phyloP scores from a whole-genome alignment of 2,888 invertebrate species.

The Abrostola triplasia region DNA sequence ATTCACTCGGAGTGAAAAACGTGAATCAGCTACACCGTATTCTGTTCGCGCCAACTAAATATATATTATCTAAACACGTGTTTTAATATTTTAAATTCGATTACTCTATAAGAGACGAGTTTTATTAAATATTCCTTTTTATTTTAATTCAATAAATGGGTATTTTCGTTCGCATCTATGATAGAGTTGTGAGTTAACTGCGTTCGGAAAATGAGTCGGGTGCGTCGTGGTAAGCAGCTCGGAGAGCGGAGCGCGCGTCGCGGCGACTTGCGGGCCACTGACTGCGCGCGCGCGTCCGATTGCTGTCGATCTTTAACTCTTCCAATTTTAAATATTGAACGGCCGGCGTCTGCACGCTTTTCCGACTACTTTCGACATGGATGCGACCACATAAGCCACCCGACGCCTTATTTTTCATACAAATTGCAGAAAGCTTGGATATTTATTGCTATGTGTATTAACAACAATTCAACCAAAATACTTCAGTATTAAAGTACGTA shows the following conservation, averaged over 20 bases:
- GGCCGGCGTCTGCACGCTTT: constrained; percentile 70
- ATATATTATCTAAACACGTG: constrained; percentile 74
- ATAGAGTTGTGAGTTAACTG: constrained; percentile 58
- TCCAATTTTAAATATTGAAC: constrained; percentile 82
- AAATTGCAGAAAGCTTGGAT: constrained; percentile 32
- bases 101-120: constrained; percentile 50
- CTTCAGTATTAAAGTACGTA: not conserved
- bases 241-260: constrained; percentile 79
- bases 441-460: not conserved
- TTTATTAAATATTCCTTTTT: constrained; percentile 64
- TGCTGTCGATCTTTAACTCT: constrained; percentile 72
- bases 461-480: not conserved
- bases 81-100: constrained; percentile 70
- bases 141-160: constrained; percentile 65
- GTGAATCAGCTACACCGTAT: constrained; percentile 76
- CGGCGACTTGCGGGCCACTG: constrained; percentile 85
- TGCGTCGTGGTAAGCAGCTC: constrained; percentile 71
- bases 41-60: constrained; percentile 81
- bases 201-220: constrained; percentile 75
- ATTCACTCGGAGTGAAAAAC: constrained; percentile 84
- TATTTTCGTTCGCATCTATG: constrained; percentile 58
- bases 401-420: constrained; percentile 30
- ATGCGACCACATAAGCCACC: constrained; percentile 16
- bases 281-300: constrained; percentile 75
- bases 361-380: constrained; percentile 64